phyloP scores from a whole-genome alignment of 2,888 invertebrate species.

The Octonoba sinensis region DNA sequence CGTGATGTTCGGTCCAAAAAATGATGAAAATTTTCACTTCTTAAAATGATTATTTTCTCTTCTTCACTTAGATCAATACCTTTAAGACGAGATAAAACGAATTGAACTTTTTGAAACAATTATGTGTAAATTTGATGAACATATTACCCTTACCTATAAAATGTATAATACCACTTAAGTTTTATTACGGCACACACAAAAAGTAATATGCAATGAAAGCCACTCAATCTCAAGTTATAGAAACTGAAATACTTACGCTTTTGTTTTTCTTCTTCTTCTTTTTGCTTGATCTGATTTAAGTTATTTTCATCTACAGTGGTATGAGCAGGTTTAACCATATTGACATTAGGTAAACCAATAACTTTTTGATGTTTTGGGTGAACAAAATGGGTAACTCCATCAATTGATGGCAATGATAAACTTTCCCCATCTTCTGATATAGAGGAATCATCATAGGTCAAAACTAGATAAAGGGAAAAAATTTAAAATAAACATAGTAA shows the following conservation, averaged over 20 bases:
- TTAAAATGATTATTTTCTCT: slow-evolving; percentile 93
- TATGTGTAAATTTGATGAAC: background rate
- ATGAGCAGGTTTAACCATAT: slow-evolving; percentile 58
- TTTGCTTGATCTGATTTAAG: slow-evolving; percentile 77
- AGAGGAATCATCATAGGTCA: slow-evolving; percentile 95
- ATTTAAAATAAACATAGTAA: background rate
- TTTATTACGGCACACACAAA: background rate
- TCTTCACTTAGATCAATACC: slow-evolving; percentile 88
- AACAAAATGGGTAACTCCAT: slow-evolving; percentile 54
- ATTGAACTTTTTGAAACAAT: background rate
- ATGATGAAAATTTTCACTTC: slow-evolving; percentile 91
- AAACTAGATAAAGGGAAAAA: slow-evolving; percentile 77
- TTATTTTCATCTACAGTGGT: slow-evolving; percentile 70
- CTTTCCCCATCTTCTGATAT: slow-evolving; percentile 97
- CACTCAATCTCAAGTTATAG: too few relatives aligned
- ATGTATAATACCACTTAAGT: background rate
- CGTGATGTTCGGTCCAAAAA: slow-evolving; percentile 92
- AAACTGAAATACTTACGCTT: slow-evolving; percentile 75
- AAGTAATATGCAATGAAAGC: too few relatives aligned
- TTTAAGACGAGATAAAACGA: background rate
- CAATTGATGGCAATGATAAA: slow-evolving; percentile 77
- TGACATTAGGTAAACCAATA: slow-evolving; percentile 54
- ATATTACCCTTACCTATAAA: background rate
- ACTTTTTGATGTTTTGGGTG: slow-evolving; percentile 51
- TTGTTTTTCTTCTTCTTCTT: slow-evolving; percentile 77